A percentile compares a stretch with the other conserved stretches of the same genome.
Conservation (phyloP, 2,113 vertebrate genomes). For the Rhea pennata region DNA sequence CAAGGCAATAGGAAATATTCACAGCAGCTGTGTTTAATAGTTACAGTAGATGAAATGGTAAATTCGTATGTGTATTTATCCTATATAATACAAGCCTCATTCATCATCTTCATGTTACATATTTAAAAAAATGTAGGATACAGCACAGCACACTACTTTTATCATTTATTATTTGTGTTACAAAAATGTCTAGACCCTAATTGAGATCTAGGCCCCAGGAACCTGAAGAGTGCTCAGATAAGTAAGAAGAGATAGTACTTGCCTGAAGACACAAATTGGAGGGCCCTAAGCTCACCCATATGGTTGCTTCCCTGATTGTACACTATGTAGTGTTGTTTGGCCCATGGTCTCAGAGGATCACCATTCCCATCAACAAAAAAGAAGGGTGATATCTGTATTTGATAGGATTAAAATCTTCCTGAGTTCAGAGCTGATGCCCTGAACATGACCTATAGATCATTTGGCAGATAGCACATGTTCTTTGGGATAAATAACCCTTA, state of each 20-base stretch:
- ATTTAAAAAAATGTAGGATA: background rate
- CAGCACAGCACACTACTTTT: background rate
- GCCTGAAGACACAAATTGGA: background rate
- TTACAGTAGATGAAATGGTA: background rate
- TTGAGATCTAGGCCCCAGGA: background rate
- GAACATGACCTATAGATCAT: background rate
- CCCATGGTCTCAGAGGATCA: too few relatives aligned
- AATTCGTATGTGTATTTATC: background rate
- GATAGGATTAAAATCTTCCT: background rate
- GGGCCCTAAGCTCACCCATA: background rate
- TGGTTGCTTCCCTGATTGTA: background rate
- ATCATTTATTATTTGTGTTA: background rate
- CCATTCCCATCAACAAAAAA: background rate
- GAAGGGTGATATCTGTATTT: background rate
- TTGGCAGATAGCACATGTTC: background rate
- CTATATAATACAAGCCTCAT: background rate
- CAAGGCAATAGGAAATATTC: slow-evolving; percentile 21
- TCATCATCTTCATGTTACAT: background rate
- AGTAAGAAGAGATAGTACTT: background rate
- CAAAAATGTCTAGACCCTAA: background rate
- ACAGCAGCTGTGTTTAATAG: background rate
- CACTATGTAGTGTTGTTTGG: background rate
- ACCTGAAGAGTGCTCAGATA: too few relatives aligned
- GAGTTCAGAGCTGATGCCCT: background rate
- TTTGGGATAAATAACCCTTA: background rate